A percentile compares a stretch with the other conserved stretches of the same genome.
Conservation (phyloP, 2,888 invertebrate genomes). For the Tolmerus cingulatus region DNA sequence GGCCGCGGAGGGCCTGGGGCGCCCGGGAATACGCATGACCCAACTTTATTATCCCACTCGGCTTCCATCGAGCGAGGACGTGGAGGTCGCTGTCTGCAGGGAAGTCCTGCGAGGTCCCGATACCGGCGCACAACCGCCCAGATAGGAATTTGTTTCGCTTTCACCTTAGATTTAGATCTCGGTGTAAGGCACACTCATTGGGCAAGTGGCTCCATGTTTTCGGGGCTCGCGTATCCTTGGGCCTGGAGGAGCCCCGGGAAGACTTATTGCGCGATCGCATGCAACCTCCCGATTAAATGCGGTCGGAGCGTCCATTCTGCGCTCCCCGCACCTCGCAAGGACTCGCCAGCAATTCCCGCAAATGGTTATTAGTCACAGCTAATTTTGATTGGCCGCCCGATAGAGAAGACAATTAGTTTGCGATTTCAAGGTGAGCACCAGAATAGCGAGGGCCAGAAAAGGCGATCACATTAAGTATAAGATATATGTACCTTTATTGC, state of each 20-base stretch:
- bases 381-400: conserved; percentile 45
- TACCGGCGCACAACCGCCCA: background rate
- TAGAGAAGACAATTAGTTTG: background rate
- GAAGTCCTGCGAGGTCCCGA: background rate
- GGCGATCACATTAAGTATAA: background rate
- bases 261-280: conserved; percentile 60
- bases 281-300: conserved; percentile 56
- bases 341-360: background rate
- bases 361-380: conserved; percentile 50
- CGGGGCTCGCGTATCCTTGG: conserved; percentile 37
- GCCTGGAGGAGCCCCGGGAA: conserved; percentile 51
- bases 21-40: conserved; percentile 9
- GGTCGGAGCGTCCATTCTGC: conserved; percentile 26
- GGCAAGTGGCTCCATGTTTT: conserved; percentile 38
- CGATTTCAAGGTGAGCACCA: background rate
- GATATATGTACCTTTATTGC: background rate
- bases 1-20: background rate
- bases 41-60: conserved; percentile 7
- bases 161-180: conserved; percentile 44
- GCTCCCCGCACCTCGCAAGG: background rate
- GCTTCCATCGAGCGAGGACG: background rate
- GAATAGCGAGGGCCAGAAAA: background rate
- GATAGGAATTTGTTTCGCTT: conserved; percentile 48
- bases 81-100: background rate
- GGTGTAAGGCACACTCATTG: conserved; percentile 8